Percentiles rank a stretch among this genome's conserved stretches.
phyloP scores from a whole-genome alignment of 2,113 vertebrate species.

The Ancistrus triradiatus region DNA sequence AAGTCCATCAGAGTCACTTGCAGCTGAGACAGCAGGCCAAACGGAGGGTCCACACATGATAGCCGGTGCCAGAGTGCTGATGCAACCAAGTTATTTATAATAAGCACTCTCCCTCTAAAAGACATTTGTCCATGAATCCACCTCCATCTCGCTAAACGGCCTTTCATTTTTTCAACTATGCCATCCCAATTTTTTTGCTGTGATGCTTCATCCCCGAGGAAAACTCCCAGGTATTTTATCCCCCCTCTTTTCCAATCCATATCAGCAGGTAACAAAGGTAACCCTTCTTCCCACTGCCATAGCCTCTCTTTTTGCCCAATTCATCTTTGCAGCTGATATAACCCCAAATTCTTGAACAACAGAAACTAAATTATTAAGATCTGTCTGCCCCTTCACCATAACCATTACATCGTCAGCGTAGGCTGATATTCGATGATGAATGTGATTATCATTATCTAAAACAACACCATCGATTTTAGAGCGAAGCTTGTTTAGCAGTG shows the following conservation, averaged over 20 bases:
- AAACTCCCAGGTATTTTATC: no score
- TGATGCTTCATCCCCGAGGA: neutral
- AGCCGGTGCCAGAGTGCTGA: no score
- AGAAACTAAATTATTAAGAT: no score
- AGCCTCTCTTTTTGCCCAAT: neutral
- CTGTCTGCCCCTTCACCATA: neutral
- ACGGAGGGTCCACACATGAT: constrained; percentile 12
- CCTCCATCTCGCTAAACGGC: no score
- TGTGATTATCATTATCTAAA: neutral
- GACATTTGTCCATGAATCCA: no score
- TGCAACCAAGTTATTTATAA: no score
- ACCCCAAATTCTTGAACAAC: neutral
- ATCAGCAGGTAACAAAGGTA: no score
- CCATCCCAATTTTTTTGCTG: no score
- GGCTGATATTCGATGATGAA: neutral
- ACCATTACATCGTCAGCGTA: neutral
- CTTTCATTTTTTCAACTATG: no score
- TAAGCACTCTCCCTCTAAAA: no score
- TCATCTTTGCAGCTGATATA: neutral
- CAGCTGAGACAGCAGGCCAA: neutral
- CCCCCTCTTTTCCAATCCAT: no score
- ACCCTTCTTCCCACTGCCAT: neutral
- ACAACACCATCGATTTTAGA: neutral
- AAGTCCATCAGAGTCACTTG: constrained; percentile 1
- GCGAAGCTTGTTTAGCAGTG: no score